A percentile compares a stretch with the other conserved stretches of the same genome.
Evolutionary conservation across 2,888 invertebrate species (phyloP).

Genomic region (Nemotelus pantherinus): DNA sequence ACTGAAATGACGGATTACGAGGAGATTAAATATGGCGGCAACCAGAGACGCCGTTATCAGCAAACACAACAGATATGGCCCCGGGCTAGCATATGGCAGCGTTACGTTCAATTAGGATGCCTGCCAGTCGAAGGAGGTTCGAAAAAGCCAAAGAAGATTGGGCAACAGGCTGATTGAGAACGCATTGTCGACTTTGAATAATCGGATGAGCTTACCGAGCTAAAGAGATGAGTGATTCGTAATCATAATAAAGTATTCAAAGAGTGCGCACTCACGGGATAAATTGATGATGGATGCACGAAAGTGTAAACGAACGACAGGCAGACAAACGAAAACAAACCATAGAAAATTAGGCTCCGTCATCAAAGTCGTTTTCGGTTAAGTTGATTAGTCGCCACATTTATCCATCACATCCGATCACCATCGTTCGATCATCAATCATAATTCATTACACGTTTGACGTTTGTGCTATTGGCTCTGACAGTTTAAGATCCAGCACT

Average conservation of each 20-base stretch:
- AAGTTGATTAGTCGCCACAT: constrained; percentile 50
- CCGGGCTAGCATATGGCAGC: background rate
- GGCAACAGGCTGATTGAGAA: background rate
- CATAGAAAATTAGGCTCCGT: constrained; percentile 48
- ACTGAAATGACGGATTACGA: constrained; percentile 49
- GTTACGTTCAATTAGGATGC: background rate
- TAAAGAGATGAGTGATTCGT: constrained; percentile 31
- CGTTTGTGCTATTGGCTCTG: constrained; percentile 41
- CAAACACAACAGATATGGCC: constrained; percentile 11
- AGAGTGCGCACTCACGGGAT: background rate
- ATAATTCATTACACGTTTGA: constrained; percentile 49
- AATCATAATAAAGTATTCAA: constrained; percentile 15
- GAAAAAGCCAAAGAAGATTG: no score
- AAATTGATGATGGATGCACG: background rate
- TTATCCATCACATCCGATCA: constrained; percentile 51
- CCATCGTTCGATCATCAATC: constrained; percentile 47
- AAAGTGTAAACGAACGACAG: background rate
- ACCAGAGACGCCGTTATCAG: constrained; percentile 21
- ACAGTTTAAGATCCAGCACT: constrained; percentile 44
- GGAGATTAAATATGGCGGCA: constrained; percentile 41
- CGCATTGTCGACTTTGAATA: constrained; percentile 23
- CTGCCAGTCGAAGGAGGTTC: no score
- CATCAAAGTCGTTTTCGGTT: constrained; percentile 46
- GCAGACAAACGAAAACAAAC: constrained; percentile 24
- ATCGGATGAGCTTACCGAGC: constrained; percentile 25